A percentile compares a stretch with the other conserved stretches of the same genome.
Evolutionary conservation across 2,888 invertebrate species (phyloP).

Genomic region (Diplazon laetatorius): DNA sequence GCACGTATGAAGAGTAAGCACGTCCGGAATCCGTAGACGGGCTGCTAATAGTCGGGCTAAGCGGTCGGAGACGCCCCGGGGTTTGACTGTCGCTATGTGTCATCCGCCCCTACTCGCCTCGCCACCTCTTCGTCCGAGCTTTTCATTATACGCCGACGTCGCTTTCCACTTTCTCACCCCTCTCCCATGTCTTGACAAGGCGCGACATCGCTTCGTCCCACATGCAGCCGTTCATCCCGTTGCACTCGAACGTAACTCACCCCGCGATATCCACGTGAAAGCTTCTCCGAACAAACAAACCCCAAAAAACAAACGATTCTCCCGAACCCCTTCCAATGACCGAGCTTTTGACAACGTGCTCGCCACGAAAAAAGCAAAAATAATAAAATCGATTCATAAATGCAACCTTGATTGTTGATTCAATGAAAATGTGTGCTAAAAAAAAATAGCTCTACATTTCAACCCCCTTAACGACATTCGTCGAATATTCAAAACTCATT

Average conservation of each 20-base stretch:
- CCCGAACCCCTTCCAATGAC: too few relatives aligned
- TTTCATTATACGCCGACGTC: conserved; percentile 18
- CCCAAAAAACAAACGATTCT: too few relatives aligned
- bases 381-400: too few relatives aligned
- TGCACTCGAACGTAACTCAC: not conserved
- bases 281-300: too few relatives aligned
- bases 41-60: conserved; percentile 74
- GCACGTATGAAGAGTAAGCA: conserved; percentile 65
- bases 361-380: too few relatives aligned
- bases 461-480: too few relatives aligned
- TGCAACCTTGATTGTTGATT: too few relatives aligned
- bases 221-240: not conserved
- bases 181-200: conserved; percentile 44
- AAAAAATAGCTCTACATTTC: too few relatives aligned
- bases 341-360: too few relatives aligned
- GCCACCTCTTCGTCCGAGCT: conserved; percentile 23
- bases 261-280: too few relatives aligned
- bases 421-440: too few relatives aligned
- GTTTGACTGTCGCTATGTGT: conserved; percentile 74
- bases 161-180: conserved; percentile 35
- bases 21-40: conserved; percentile 66
- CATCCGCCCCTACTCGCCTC: conserved; percentile 65
- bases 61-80: conserved; percentile 72
- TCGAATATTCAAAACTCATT: too few relatives aligned
- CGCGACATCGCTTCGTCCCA: conserved; percentile 5